Percentiles rank a stretch among this genome's conserved stretches.
These are phyloP conservation scores for Corythaeola cristata DNA, from an alignment of 2,113 vertebrate genomes.

Conservation along the genomic window DNA sequence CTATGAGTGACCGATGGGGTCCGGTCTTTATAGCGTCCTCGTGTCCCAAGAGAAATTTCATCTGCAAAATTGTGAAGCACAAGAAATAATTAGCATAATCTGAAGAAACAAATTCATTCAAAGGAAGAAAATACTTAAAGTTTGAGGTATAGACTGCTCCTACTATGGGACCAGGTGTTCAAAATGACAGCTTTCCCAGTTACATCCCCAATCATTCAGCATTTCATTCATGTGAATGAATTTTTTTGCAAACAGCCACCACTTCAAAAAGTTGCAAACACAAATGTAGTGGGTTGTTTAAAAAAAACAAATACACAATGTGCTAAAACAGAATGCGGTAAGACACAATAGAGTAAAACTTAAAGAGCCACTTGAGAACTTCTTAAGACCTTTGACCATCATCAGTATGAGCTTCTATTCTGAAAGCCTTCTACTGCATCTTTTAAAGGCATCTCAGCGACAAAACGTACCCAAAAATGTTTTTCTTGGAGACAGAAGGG, in stretches of 20 bases:
- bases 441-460: background rate
- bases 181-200: background rate
- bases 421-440: background rate
- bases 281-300: background rate
- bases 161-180: background rate
- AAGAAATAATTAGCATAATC: background rate
- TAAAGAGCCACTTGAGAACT: background rate
- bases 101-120: background rate
- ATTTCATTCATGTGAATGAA: fast-evolving
- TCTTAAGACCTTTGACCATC: background rate
- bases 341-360: background rate
- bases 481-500: background rate
- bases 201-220: background rate
- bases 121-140: background rate
- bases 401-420: background rate
- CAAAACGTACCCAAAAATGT: background rate
- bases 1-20: constrained; percentile 52
- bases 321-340: background rate
- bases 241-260: background rate
- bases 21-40: constrained; percentile 72
- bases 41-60: constrained; percentile 66
- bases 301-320: background rate
- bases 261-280: background rate
- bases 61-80: constrained; percentile 55
- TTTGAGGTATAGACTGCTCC: background rate